Evolutionary conservation across 2,113 vertebrate species (phyloP).

Genomic region (Myanophis thanlyinensis): DNA sequence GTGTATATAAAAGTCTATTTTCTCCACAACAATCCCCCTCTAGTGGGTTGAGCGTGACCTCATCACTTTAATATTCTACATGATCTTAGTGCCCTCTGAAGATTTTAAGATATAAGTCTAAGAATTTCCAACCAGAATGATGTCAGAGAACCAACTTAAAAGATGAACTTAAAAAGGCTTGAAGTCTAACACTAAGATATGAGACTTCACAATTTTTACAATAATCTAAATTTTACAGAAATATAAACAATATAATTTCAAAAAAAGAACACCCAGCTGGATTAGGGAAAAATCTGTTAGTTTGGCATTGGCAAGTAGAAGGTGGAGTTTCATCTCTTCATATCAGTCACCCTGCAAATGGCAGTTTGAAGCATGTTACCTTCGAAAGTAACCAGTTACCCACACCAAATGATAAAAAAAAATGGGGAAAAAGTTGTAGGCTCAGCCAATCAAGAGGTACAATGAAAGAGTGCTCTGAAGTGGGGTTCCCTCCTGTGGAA

Average conservation of each 20-base stretch:
- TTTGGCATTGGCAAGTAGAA: not conserved
- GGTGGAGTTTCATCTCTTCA: not conserved
- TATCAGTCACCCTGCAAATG: not conserved
- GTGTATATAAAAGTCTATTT: not conserved
- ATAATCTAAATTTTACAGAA: not conserved
- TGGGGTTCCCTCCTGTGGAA: not conserved
- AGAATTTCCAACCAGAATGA: not conserved
- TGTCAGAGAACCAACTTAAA: not conserved
- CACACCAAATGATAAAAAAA: not conserved
- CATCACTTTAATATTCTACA: not conserved
- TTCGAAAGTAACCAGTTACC: not conserved
- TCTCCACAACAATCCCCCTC: not conserved
- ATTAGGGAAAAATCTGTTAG: not conserved
- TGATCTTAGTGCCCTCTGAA: not conserved
- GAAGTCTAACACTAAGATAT: not conserved
- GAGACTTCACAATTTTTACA: not conserved
- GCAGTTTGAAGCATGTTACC: not conserved
- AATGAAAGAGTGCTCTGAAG: not conserved
- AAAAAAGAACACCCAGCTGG: not conserved
- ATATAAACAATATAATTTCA: not conserved
- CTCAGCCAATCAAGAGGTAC: not conserved
- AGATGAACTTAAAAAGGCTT: not conserved
- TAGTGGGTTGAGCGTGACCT: not conserved
- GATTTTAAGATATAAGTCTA: not conserved
- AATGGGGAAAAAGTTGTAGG: not conserved